Conservation (phyloP, 2,888 invertebrate species). For the Ptilodon capucinus region DNA sequence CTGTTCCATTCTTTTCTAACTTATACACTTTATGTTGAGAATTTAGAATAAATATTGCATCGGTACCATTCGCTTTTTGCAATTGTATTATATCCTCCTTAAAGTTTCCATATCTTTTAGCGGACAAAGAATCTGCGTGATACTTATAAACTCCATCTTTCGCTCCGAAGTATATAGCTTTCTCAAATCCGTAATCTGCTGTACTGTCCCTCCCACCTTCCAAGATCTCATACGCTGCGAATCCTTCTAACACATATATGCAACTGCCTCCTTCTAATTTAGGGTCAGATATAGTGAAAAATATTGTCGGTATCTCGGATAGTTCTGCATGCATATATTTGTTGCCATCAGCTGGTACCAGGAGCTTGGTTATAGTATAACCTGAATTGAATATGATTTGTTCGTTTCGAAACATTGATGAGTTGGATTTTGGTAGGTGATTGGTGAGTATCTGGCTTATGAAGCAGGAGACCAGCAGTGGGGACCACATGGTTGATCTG, state of each 20-base stretch:
- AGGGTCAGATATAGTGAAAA: conserved; percentile 56
- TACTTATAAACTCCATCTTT: conserved; percentile 60
- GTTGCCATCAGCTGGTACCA: conserved; percentile 54
- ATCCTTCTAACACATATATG: conserved; percentile 64
- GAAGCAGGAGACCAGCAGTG: neutral
- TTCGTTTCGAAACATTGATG: conserved; percentile 47
- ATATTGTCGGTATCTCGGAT: conserved; percentile 58
- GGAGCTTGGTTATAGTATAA: conserved; percentile 55
- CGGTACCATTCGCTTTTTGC: conserved; percentile 61
- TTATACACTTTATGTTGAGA: conserved; percentile 46
- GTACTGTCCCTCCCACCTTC: conserved; percentile 66
- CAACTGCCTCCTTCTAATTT: conserved; percentile 57
- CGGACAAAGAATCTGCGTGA: conserved; percentile 49
- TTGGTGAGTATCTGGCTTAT: neutral
- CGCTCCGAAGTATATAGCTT: conserved; percentile 53
- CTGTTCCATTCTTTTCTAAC: conserved; percentile 52
- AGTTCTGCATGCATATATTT: conserved; percentile 45
- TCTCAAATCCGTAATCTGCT: conserved; percentile 52
- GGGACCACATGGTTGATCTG: neutral
- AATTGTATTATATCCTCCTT: conserved; percentile 59
- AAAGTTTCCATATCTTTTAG: conserved; percentile 56
- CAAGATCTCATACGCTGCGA: conserved; percentile 60
- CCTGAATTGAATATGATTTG: conserved; percentile 57
- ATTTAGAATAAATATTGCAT: conserved; percentile 52
- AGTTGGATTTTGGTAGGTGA: neutral